These are phyloP conservation scores for Geothlypis trichas DNA, from an alignment of 2,113 vertebrate species.

Conservation along the genomic window DNA sequence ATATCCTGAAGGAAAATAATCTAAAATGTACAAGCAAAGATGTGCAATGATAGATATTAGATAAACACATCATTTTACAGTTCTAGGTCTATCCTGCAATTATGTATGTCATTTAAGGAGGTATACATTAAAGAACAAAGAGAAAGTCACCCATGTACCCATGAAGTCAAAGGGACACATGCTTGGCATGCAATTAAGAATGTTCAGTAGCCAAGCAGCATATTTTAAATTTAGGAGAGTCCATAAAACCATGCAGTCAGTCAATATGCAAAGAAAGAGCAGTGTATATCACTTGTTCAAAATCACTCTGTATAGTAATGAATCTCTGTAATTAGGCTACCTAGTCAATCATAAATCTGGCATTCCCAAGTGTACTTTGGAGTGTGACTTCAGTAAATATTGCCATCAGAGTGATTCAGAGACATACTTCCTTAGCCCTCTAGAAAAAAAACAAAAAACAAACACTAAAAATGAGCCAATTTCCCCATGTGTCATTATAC, in stretches of 20 bases:
- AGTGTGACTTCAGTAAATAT: not conserved
- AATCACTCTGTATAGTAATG: not conserved
- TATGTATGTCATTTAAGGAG: not conserved
- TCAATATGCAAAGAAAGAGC: not conserved
- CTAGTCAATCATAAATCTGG: not conserved
- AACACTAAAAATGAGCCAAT: not conserved
- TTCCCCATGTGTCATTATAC: not conserved
- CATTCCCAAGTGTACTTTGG: not conserved
- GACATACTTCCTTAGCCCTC: not conserved
- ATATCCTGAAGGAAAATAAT: not conserved
- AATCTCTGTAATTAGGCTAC: not conserved
- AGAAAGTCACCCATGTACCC: not conserved
- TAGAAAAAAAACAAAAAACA: not conserved
- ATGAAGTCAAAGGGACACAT: not conserved
- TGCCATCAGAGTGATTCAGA: not conserved
- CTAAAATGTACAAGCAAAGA: not conserved
- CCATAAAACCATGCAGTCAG: not conserved
- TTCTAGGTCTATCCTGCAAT: not conserved
- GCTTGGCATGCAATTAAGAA: not conserved
- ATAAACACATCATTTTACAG: not conserved
- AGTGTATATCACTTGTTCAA: not conserved
- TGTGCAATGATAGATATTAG: not conserved
- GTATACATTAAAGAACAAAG: not conserved
- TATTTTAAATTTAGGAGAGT: not conserved
- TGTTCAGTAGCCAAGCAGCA: not conserved